Evolutionary conservation across 1,140 invertebrate genomes (phyloP).

Genomic region (Polyergus mexicanus): DNA sequence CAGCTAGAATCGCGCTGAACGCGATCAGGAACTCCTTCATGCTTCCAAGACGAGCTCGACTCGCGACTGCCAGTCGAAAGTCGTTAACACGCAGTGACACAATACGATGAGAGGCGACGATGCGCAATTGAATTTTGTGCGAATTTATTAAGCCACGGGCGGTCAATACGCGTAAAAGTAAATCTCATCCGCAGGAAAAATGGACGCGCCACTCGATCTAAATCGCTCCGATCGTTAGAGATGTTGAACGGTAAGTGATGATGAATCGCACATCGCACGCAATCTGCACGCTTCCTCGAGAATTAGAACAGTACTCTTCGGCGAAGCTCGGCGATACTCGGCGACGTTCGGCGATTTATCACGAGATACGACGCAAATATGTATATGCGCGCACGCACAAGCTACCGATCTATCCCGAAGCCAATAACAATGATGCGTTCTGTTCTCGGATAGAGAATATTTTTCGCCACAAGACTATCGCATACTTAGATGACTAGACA

Average conservation of each 20-base stretch:
- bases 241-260: background rate
- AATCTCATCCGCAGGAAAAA: background rate
- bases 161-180: background rate
- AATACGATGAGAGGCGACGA: too few relatives aligned
- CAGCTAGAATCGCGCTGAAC: slow-evolving; percentile 81
- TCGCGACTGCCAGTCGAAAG: background rate
- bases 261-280: background rate
- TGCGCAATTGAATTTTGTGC: background rate
- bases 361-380: background rate
- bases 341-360: background rate
- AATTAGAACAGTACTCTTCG: too few relatives aligned
- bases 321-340: background rate
- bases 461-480: too few relatives aligned
- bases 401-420: background rate
- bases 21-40: slow-evolving; percentile 81
- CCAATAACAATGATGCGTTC: background rate
- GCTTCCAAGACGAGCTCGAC: slow-evolving; percentile 32
- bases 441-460: background rate
- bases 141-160: background rate
- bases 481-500: too few relatives aligned
- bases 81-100: background rate
- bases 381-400: background rate
- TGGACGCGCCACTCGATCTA: background rate
- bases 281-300: background rate
- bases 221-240: background rate